Evolutionary conservation across 2,888 invertebrate species (phyloP).

Genomic region (Ctena decussata): DNA sequence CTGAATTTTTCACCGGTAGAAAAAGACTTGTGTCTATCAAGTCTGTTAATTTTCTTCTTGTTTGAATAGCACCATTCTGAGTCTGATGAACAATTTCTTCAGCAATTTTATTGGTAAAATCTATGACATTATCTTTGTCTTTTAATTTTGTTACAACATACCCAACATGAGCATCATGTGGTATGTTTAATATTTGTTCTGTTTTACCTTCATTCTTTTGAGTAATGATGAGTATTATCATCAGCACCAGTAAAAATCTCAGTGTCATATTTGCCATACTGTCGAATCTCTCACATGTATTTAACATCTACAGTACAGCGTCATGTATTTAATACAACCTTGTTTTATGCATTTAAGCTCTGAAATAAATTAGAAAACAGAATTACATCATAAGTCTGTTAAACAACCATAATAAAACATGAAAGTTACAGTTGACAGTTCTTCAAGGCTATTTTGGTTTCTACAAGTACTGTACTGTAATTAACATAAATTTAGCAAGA

Average conservation of each 20-base stretch:
- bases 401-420: too few relatives aligned
- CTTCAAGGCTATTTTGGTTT: too few relatives aligned
- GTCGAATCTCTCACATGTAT: not conserved
- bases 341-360: not conserved
- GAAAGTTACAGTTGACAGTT: too few relatives aligned
- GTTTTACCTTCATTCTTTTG: conserved; percentile 7
- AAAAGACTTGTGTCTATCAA: conserved; percentile 55
- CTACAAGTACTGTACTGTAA: too few relatives aligned
- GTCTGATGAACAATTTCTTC: conserved; percentile 44
- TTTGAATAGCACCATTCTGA: conserved; percentile 71
- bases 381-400: too few relatives aligned
- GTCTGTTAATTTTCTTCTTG: conserved; percentile 56
- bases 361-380: not conserved
- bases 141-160: conserved; percentile 47
- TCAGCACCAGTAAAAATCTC: not conserved
- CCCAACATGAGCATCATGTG: conserved; percentile 51
- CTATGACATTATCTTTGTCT: conserved; percentile 25
- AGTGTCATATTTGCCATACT: not conserved
- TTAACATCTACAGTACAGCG: not conserved
- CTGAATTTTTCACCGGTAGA: conserved; percentile 54
- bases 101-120: conserved; percentile 19
- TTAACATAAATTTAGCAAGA: too few relatives aligned
- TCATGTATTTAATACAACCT: too few relatives aligned
- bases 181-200: conserved; percentile 45
- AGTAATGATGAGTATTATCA: not conserved